Conservation (phyloP, 2,888 invertebrate species). For the Drosophila trichaetosa region DNA sequence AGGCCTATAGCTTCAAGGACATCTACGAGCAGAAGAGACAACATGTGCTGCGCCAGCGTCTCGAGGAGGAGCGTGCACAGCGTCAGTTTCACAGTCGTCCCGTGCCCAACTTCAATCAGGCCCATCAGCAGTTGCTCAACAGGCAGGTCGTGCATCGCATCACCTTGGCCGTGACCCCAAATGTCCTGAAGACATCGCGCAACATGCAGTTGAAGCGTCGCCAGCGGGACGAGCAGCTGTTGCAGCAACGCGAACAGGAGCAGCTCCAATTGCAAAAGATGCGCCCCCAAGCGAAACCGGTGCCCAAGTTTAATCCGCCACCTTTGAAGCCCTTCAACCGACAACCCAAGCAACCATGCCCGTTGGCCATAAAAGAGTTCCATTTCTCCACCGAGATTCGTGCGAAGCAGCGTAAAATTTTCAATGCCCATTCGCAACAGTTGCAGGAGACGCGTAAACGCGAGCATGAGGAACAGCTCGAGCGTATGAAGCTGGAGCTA, state of each 20-base stretch:
- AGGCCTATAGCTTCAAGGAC: constrained; percentile 67
- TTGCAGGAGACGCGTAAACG: constrained; percentile 46
- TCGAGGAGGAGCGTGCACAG: constrained; percentile 44
- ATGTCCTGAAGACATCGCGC: constrained; percentile 60
- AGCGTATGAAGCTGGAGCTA: constrained; percentile 33
- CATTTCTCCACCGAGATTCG: constrained; percentile 54
- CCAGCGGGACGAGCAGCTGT: constrained; percentile 26
- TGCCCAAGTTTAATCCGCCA: constrained; percentile 1
- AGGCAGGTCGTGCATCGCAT: constrained; percentile 43
- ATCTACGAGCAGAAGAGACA: constrained; percentile 61
- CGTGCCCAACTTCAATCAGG: constrained; percentile 65
- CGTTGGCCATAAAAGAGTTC: constrained; percentile 50
- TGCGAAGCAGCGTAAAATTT: constrained; percentile 60
- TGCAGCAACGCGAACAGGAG: constrained; percentile 42
- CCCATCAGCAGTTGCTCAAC: constrained; percentile 43
- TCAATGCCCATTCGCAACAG: constrained; percentile 39
- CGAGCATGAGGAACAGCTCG: constrained; percentile 32
- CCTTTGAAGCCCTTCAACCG: constrained; percentile 38
- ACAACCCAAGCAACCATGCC: not conserved
- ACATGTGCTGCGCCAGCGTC: constrained; percentile 11
- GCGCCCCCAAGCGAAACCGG: constrained; percentile 20
- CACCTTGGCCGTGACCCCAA: constrained; percentile 62
- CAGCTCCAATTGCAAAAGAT: not conserved
- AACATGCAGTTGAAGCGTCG: constrained; percentile 45
- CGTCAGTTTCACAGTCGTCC: constrained; percentile 73